Evolutionary conservation across 2,888 invertebrate species (phyloP).

Genomic region (Acleris emargana): DNA sequence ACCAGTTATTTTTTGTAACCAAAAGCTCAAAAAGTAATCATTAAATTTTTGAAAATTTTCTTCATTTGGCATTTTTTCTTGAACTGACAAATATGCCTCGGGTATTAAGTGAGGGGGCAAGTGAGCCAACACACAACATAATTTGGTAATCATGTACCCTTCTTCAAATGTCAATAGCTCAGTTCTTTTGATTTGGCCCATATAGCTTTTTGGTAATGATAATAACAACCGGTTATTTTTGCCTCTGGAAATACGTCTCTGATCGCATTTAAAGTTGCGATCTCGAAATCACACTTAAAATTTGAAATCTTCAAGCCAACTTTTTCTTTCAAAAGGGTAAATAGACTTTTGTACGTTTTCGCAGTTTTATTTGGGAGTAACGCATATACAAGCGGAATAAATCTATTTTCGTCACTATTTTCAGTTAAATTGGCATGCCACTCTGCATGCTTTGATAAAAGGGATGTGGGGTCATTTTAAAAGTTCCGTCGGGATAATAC

Average conservation of each 20-base stretch:
- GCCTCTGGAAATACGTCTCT: slow-evolving; percentile 14
- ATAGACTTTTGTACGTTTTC: background rate
- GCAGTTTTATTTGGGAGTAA: background rate
- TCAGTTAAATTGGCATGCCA: slow-evolving; percentile 7
- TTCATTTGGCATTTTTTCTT: too few relatives aligned
- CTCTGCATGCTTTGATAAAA: too few relatives aligned
- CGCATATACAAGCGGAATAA: background rate
- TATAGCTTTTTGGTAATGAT: slow-evolving; percentile 9
- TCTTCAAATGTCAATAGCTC: background rate
- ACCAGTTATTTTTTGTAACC: too few relatives aligned
- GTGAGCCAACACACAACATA: background rate
- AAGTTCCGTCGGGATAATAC: too few relatives aligned
- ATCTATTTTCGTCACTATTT: slow-evolving; percentile 8
- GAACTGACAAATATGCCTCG: too few relatives aligned
- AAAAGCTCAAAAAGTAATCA: too few relatives aligned
- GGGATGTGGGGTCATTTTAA: too few relatives aligned
- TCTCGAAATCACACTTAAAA: slow-evolving; percentile 21
- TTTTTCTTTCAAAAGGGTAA: background rate
- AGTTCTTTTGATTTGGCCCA: background rate
- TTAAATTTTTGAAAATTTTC: too few relatives aligned
- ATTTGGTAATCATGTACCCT: slow-evolving; percentile 4
- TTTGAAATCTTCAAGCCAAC: slow-evolving; percentile 8
- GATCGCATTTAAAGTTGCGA: slow-evolving; percentile 11
- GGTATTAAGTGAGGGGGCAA: background rate
- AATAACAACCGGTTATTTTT: slow-evolving; percentile 5